A percentile compares a stretch with the other conserved stretches of the same genome.
Conservation (phyloP, 2,797 vertebrate species). For the Hyperoplus immaculatus region DNA sequence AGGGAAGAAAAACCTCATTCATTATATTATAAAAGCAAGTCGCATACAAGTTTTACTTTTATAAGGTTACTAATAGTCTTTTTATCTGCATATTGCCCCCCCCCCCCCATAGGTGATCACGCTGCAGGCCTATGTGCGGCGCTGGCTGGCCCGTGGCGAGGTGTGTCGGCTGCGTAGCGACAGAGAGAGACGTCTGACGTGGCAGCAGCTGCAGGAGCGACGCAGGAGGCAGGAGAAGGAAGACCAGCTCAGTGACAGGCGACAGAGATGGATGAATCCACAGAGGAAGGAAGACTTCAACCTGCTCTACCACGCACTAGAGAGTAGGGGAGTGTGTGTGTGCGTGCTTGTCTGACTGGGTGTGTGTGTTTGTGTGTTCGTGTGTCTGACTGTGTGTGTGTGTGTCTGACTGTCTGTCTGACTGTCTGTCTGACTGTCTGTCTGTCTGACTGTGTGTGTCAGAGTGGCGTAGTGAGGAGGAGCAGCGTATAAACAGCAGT, state of each 20-base stretch:
- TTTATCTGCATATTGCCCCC: not conserved
- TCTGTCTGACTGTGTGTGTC: slow-evolving; percentile 10
- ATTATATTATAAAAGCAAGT: not conserved
- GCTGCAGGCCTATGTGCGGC: slow-evolving; percentile 88
- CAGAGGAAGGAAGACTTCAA: slow-evolving; percentile 91
- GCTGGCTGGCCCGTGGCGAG: slow-evolving; percentile 85
- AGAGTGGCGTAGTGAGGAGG: slow-evolving; percentile 91
- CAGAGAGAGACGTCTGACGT: slow-evolving; percentile 77
- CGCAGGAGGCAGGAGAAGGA: slow-evolving; percentile 85
- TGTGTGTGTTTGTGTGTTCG: too few species aligned
- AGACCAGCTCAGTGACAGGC: slow-evolving; percentile 82
- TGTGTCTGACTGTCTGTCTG: not conserved
- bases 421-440: too few species aligned
- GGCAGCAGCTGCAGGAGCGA: slow-evolving; percentile 84
- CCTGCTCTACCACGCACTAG: slow-evolving; percentile 90
- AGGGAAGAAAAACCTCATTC: too few species aligned
- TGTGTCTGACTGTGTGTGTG: too few species aligned
- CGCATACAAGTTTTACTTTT: too few species aligned
- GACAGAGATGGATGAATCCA: slow-evolving; percentile 87
- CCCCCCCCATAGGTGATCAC: slow-evolving; percentile 83
- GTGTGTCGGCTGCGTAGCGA: slow-evolving; percentile 82
- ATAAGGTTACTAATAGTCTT: not conserved
- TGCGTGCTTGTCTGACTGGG: too few species aligned
- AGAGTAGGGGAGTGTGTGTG: slow-evolving; percentile 83
- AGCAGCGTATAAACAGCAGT: slow-evolving; percentile 80